Conservation (phyloP, 2,888 invertebrate species). For the Meta bourneti region DNA sequence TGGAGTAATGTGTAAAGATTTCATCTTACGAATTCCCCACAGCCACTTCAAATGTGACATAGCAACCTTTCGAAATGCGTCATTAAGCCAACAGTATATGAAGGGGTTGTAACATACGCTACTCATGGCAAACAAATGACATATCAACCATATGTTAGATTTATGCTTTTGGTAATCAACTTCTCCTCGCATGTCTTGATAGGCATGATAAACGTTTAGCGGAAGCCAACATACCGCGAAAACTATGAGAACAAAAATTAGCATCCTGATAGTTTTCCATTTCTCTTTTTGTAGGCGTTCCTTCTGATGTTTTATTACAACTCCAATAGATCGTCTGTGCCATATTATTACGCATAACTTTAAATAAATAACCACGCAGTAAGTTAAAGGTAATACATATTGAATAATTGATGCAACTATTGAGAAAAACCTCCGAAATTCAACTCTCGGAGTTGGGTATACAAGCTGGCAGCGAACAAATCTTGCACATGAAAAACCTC, state of each 20-base stretch:
- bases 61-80: constrained; percentile 81
- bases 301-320: constrained; percentile 81
- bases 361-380: constrained; percentile 81
- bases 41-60: constrained; percentile 78
- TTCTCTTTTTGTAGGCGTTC: constrained; percentile 80
- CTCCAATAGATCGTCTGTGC: constrained; percentile 80
- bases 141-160: constrained; percentile 81
- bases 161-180: constrained; percentile 79
- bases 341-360: constrained; percentile 80
- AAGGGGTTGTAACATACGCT: constrained; percentile 82
- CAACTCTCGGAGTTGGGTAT: constrained; percentile 62
- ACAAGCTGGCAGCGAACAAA: constrained; percentile 52
- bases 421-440: constrained; percentile 61
- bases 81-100: constrained; percentile 82
- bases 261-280: constrained; percentile 82
- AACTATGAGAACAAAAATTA: constrained; percentile 81
- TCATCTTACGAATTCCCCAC: neutral
- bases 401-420: constrained; percentile 80
- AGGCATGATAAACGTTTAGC: constrained; percentile 81
- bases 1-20: neutral
- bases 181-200: constrained; percentile 79
- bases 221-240: constrained; percentile 83
- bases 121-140: constrained; percentile 82
- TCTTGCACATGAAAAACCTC: constrained; percentile 8
- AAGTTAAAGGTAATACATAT: constrained; percentile 81